A percentile compares a stretch with the other conserved stretches of the same genome.
Evolutionary conservation across 2,797 vertebrate species (phyloP).

Genomic region (Bradypodion ventrale): DNA sequence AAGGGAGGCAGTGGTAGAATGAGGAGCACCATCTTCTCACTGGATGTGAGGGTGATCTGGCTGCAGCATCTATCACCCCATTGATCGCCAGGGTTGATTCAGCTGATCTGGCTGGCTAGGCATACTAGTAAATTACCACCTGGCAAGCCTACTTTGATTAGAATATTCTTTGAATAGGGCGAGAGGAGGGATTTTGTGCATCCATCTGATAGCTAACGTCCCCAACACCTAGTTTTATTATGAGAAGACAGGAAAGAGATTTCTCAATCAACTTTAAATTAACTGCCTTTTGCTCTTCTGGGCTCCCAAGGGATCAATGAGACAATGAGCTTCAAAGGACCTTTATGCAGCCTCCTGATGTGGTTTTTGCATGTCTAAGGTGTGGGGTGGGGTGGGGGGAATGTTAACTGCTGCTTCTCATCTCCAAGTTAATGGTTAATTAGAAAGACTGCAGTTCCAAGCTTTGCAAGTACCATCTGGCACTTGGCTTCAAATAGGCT

Average conservation of each 20-base stretch:
- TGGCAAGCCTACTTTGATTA: too few species aligned
- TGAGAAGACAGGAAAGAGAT: conserved; percentile 70
- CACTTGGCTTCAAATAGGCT: conserved; percentile 59
- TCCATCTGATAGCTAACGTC: conserved; percentile 33
- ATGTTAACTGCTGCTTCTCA: conserved; percentile 68
- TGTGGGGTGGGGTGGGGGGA: conserved; percentile 37
- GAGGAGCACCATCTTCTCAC: too few species aligned
- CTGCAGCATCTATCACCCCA: too few species aligned
- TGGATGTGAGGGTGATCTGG: too few species aligned
- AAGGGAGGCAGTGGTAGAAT: too few species aligned
- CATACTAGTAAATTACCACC: too few species aligned
- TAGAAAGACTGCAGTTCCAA: conserved; percentile 71
- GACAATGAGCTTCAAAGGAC: conserved; percentile 58
- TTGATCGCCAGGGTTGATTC: too few species aligned
- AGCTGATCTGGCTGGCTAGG: too few species aligned
- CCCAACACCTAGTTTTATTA: conserved; percentile 71
- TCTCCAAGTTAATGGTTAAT: conserved; percentile 77
- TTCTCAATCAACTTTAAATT: conserved; percentile 80
- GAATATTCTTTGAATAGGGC: too few species aligned
- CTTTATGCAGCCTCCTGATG: conserved; percentile 51
- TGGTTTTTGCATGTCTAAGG: conserved; percentile 53
- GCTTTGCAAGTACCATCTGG: conserved; percentile 78
- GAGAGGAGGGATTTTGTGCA: too few species aligned
- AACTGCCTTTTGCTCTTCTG: conserved; percentile 75
- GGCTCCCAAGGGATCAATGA: conserved; percentile 71